phyloP scores from a whole-genome alignment of 30 jellyfish, hydroid and myxozoan species.

The Pelagia noctiluca region DNA sequence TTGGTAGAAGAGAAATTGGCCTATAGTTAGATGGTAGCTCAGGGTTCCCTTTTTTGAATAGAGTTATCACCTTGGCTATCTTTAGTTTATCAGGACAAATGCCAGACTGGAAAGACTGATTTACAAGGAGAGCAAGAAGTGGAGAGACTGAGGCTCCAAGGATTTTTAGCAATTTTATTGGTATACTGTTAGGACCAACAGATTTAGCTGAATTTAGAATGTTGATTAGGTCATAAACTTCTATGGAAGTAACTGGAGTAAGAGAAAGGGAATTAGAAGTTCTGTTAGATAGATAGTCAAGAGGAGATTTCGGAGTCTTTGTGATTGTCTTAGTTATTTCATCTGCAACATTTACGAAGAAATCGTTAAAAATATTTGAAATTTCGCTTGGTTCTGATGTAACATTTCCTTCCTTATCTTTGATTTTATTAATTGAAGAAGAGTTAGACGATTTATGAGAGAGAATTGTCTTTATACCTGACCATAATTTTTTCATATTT shows the following conservation, averaged over 20 bases:
- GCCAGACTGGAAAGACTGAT: conserved; percentile 47
- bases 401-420: conserved; percentile 50
- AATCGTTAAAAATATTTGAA: conserved; percentile 61
- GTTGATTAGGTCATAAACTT: conserved; percentile 47
- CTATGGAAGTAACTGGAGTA: conserved; percentile 51
- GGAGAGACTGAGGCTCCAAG: conserved; percentile 41
- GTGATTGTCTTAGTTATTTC: conserved; percentile 41
- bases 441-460: conserved; percentile 24
- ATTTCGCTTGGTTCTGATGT: conserved; percentile 54
- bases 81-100: conserved; percentile 47
- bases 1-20: conserved; percentile 71
- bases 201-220: conserved; percentile 41
- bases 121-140: conserved; percentile 37
- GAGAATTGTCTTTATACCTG: conserved; percentile 31
- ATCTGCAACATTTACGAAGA: conserved; percentile 47
- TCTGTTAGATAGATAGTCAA: conserved; percentile 30
- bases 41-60: conserved; percentile 65
- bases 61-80: conserved; percentile 60
- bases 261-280: conserved; percentile 24
- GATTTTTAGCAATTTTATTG: conserved; percentile 54
- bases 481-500: conserved; percentile 50
- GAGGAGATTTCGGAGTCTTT: conserved; percentile 28
- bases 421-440: conserved; percentile 40
- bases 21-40: conserved; percentile 57
- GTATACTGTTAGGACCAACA: too few species aligned